phyloP scores from a whole-genome alignment of 1,140 invertebrate genomes.

The Philopotamus ludificatus region DNA sequence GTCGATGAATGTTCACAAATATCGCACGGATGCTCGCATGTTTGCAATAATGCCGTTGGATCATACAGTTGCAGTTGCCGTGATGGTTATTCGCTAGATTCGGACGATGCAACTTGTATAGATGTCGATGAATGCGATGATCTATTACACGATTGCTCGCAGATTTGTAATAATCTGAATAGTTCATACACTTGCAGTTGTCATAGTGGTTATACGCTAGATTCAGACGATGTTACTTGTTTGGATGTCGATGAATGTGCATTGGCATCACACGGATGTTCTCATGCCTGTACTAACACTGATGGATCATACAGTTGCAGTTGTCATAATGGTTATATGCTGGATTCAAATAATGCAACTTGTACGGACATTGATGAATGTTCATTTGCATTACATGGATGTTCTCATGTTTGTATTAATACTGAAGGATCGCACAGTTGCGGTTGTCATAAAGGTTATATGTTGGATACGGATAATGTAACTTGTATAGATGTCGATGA shows the following conservation, averaged over 20 bases:
- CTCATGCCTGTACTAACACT: slow-evolving; percentile 9
- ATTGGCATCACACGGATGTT: slow-evolving; percentile 35
- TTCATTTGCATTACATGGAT: slow-evolving; percentile 43
- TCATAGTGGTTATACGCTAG: slow-evolving; percentile 40
- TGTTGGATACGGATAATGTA: not conserved
- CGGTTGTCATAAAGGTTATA: slow-evolving; percentile 51
- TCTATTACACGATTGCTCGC: slow-evolving; percentile 44
- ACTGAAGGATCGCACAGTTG: slow-evolving; percentile 51
- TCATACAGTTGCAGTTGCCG: slow-evolving; percentile 56
- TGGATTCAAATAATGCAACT: not conserved
- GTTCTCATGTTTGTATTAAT: slow-evolving; percentile 56
- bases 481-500: slow-evolving; percentile 60
- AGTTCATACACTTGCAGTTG: slow-evolving; percentile 34
- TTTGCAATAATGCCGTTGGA: slow-evolving; percentile 73
- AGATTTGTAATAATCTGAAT: slow-evolving; percentile 35
- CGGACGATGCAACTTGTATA: slow-evolving; percentile 51
- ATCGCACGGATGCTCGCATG: slow-evolving; percentile 58
- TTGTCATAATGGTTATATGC: not conserved
- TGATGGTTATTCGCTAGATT: slow-evolving; percentile 46
- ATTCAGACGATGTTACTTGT: slow-evolving; percentile 34
- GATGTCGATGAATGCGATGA: slow-evolving; percentile 55
- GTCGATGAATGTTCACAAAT: slow-evolving; percentile 71
- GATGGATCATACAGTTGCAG: not conserved
- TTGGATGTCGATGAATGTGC: slow-evolving; percentile 45
- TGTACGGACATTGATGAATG: slow-evolving; percentile 11